Conservation (phyloP, 2,113 vertebrate species). For the Labeo rohita region DNA sequence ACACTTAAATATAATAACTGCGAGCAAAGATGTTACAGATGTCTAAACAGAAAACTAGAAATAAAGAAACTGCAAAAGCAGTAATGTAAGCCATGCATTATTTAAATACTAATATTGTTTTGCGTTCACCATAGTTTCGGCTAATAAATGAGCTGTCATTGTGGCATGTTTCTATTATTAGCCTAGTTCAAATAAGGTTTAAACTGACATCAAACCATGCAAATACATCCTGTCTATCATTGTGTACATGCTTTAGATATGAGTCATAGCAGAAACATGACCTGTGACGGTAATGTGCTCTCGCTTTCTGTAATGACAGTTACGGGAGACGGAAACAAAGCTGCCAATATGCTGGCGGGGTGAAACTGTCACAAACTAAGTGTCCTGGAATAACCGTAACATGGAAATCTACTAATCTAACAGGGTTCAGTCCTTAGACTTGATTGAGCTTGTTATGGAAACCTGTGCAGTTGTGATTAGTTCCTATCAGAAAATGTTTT, state of each 20-base stretch:
- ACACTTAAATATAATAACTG: not conserved
- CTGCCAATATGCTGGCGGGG: conserved; percentile 44
- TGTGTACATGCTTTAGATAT: conserved; percentile 58
- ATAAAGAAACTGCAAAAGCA: not conserved
- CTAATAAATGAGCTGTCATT: conserved; percentile 21
- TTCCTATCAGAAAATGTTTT: not conserved
- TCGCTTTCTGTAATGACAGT: conserved; percentile 22
- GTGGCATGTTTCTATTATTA: conserved; percentile 24
- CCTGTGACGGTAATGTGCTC: not conserved
- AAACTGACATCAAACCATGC: conserved; percentile 35
- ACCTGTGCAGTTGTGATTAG: not conserved
- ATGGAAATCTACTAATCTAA: no score
- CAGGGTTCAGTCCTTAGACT: no score
- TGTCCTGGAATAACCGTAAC: conserved; percentile 56
- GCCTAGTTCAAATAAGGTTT: conserved; percentile 19
- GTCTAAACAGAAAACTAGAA: not conserved
- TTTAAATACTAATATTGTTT: not conserved
- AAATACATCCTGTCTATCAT: conserved; percentile 49
- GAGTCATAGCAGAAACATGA: conserved; percentile 60
- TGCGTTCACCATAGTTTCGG: not conserved
- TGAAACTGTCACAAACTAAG: conserved; percentile 51
- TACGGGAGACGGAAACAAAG: conserved; percentile 10
- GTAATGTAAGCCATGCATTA: not conserved
- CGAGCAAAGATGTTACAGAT: not conserved
- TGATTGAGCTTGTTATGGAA: not conserved